phyloP scores from a whole-genome alignment of 2,888 invertebrate genomes.

The Rotaria socialis region DNA sequence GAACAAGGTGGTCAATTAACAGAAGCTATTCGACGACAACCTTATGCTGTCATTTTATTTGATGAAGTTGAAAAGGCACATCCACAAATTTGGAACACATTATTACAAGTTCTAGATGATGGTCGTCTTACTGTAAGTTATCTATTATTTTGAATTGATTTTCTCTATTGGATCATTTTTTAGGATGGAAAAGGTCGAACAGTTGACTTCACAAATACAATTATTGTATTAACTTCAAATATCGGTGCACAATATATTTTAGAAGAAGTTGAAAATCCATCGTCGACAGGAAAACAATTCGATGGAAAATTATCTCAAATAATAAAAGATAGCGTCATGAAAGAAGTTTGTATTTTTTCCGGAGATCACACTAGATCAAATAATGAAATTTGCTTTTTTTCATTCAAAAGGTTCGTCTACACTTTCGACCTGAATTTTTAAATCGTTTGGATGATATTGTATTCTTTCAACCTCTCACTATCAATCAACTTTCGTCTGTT shows the following conservation, averaged over 20 bases:
- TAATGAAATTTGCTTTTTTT: not conserved
- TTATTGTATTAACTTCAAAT: constrained; percentile 49
- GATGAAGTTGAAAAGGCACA: constrained; percentile 52
- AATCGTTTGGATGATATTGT: constrained; percentile 49
- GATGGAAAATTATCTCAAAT: not conserved
- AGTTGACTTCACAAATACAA: constrained; percentile 49
- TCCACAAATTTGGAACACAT: constrained; percentile 48
- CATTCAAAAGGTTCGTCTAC: not conserved
- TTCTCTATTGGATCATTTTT: too few relatives aligned
- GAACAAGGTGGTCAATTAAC: constrained; percentile 52
- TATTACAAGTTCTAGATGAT: constrained; percentile 51
- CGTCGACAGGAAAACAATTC: not conserved
- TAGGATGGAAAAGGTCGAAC: constrained; percentile 47
- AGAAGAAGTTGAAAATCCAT: not conserved
- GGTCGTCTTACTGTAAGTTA: constrained; percentile 49
- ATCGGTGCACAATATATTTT: constrained; percentile 45
- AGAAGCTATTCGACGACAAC: constrained; percentile 49
- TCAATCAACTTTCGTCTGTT: not conserved
- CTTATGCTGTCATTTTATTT: constrained; percentile 50
- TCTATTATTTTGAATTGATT: too few relatives aligned
- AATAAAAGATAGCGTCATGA: constrained; percentile 38
- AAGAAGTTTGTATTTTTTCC: constrained; percentile 37
- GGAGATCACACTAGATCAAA: not conserved
- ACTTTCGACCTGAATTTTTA: constrained; percentile 48
- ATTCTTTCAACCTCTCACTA: constrained; percentile 47